phyloP scores from a whole-genome alignment of 2,113 vertebrate genomes.

The Corvus moneduloides region DNA sequence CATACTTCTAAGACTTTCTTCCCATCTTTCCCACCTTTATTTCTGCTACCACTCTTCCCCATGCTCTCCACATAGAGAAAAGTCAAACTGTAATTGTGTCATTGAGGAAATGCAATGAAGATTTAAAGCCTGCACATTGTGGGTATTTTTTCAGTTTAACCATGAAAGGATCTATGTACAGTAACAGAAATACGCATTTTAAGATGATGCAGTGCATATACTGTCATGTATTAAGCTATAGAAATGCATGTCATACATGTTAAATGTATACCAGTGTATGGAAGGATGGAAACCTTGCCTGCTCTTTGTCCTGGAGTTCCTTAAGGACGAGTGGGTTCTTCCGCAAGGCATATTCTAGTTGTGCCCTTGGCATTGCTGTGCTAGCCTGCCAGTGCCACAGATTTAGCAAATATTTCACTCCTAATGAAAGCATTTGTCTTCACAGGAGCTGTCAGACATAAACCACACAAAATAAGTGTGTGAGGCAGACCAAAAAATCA shows the following conservation, averaged over 20 bases:
- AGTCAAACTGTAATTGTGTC: background rate
- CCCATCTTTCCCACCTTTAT: background rate
- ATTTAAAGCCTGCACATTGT: background rate
- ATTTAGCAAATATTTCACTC: background rate
- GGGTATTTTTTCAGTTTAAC: background rate
- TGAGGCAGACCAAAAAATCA: background rate
- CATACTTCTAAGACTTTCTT: background rate
- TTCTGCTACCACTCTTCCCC: background rate
- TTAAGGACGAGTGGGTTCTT: background rate
- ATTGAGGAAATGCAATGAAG: background rate
- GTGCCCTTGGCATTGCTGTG: background rate
- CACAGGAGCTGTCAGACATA: background rate
- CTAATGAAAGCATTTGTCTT: background rate
- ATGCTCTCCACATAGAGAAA: background rate
- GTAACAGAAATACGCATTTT: background rate
- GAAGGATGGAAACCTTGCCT: background rate
- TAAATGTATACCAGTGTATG: background rate
- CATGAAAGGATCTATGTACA: background rate
- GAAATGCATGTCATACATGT: background rate
- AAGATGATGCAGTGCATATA: background rate
- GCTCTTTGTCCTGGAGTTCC: background rate
- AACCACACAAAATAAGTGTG: background rate
- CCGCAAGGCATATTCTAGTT: background rate
- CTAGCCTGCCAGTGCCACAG: rapidly evolving
- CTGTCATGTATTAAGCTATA: background rate